Evolutionary conservation across 2,888 invertebrate genomes (phyloP).

Genomic region (Auanema freiburgensis): DNA sequence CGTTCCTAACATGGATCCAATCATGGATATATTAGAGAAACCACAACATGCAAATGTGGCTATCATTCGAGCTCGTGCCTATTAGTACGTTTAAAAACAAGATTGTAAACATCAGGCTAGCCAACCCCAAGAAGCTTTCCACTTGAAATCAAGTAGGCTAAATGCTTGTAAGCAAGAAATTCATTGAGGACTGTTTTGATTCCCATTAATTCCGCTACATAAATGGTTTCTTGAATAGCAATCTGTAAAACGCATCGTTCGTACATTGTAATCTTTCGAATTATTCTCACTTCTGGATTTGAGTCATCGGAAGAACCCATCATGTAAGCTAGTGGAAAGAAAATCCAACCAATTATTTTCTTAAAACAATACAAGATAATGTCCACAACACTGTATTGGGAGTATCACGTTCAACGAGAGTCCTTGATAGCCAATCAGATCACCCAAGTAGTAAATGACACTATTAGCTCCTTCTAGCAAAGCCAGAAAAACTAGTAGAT

Average conservation of each 20-base stretch:
- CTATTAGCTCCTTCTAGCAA: neutral
- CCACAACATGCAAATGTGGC: slow-evolving; percentile 67
- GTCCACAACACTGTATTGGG: slow-evolving; percentile 39
- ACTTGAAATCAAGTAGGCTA: slow-evolving; percentile 32
- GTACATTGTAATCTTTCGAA: no score
- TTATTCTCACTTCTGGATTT: slow-evolving; percentile 27
- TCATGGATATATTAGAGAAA: slow-evolving; percentile 67
- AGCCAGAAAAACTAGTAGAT: slow-evolving; percentile 1
- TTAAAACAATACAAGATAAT: slow-evolving; percentile 48
- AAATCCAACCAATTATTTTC: slow-evolving; percentile 42
- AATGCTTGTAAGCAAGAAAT: slow-evolving; percentile 55
- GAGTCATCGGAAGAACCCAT: slow-evolving; percentile 52
- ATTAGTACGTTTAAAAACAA: neutral
- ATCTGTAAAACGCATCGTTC: slow-evolving; percentile 12
- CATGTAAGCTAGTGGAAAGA: slow-evolving; percentile 54
- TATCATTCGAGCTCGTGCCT: slow-evolving; percentile 52
- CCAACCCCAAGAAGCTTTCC: slow-evolving; percentile 20
- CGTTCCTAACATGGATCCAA: slow-evolving; percentile 66
- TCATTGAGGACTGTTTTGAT: slow-evolving; percentile 60
- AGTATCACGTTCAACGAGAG: slow-evolving; percentile 9
- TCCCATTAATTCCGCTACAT: slow-evolving; percentile 57
- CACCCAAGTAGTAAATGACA: neutral
- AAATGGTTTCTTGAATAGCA: slow-evolving; percentile 34
- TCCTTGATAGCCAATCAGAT: neutral
- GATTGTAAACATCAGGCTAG: slow-evolving; percentile 11